Base-by-base conservation (phyloP, 1,140 invertebrate species). In the Hypothenemus hampei region DNA sequence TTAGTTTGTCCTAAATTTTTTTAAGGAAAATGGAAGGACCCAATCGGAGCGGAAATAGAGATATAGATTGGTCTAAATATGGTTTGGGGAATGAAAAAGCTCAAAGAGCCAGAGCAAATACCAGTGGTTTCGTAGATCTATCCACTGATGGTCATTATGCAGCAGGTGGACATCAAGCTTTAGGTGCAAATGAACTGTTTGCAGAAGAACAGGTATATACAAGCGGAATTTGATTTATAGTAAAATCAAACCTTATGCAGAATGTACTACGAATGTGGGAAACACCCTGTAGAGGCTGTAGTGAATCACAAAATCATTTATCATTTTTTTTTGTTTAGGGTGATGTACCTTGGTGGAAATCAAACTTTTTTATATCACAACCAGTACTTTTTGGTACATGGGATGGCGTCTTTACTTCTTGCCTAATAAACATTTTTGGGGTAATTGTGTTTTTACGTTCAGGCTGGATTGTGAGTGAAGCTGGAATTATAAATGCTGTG, bases 401-500 rank as follows among this genome's bases (percentile, higher is more conserved):
- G 93, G 94, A 97, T 78, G 95, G 94, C 59, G 95, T 98, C 8
- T 96, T 94, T 69, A 94, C 92, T 53, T 87, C 86, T 26, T 93
- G 90, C 67, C 81, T 98, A 65, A 93, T 97, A 65, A 97, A 98
- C 73, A 93, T 97, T 22, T 93, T 98, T 77, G 93, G 94, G 64
- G 93, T 97, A 1, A 95, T 98, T 70, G 92, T 97, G 52, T 97
- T 98, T 74, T 76, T 98, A 21, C 77, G 94, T 66, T 93, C 93
- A 59, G 94, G 95, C 53, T 97, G 94, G 94, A 93, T 98, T 68
- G 93, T 98, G 3, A 93, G 87, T 22, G 89, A 97, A 78, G 93
- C 93, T 58, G 95, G 95, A 37, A 83, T 96, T 62, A 76, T 90
- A 10, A 83, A 90, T 77, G 89, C 90, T 40, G 79, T 96, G 23